These are phyloP conservation scores for Hylyphantes graminicola DNA, from an alignment of 1,140 invertebrate genomes.

Conservation along the genomic window DNA sequence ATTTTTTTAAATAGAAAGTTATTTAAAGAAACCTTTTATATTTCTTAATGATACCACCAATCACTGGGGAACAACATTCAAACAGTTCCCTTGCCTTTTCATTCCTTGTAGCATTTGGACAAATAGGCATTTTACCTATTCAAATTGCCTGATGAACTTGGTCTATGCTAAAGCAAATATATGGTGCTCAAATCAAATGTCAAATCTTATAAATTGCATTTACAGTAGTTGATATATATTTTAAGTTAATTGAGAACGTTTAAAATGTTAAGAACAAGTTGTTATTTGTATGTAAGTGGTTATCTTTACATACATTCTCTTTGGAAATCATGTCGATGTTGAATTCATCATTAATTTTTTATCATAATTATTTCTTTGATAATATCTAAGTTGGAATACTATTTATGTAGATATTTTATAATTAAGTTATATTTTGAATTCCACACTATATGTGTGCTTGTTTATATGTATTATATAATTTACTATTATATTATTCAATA, in stretches of 20 bases:
- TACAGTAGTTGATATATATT: slow-evolving; percentile 46
- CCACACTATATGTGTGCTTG: slow-evolving; percentile 4
- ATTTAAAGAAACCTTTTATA: slow-evolving; percentile 54
- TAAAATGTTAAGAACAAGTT: slow-evolving; percentile 51
- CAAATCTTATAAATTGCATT: slow-evolving; percentile 58
- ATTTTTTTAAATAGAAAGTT: background rate
- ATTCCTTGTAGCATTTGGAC: slow-evolving; percentile 57
- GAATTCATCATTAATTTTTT: background rate
- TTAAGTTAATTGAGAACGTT: slow-evolving; percentile 43
- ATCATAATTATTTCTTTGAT: background rate
- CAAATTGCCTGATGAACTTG: slow-evolving; percentile 43
- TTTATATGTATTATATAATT: background rate
- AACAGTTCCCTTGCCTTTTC: slow-evolving; percentile 55
- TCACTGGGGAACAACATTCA: slow-evolving; percentile 29
- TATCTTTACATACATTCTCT: background rate
- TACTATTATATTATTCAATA: background rate
- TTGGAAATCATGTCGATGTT: background rate
- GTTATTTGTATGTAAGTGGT: slow-evolving; percentile 34
- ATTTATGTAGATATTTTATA: background rate
- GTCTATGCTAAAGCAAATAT: slow-evolving; percentile 55
- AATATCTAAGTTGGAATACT: background rate
- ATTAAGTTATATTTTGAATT: background rate
- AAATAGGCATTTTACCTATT: slow-evolving; percentile 33
- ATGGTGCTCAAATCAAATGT: slow-evolving; percentile 58
- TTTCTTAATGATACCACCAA: slow-evolving; percentile 57